These are phyloP conservation scores for Tiliacea aurago DNA, from an alignment of 2,888 invertebrate genomes.

Conservation along the genomic window DNA sequence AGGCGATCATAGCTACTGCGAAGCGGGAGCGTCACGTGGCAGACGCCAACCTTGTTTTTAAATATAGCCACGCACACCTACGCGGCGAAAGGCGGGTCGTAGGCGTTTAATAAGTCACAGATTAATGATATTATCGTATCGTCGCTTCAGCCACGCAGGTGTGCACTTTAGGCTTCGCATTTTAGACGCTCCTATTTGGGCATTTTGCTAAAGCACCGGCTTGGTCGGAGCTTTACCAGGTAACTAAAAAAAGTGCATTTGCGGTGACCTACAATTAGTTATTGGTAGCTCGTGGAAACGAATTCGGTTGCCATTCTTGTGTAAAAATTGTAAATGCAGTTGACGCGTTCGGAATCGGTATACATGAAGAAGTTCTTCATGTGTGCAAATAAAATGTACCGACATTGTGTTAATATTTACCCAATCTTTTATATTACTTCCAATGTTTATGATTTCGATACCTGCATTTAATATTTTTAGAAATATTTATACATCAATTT, in stretches of 20 bases:
- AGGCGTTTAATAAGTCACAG: conserved; percentile 23
- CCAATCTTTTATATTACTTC: neutral
- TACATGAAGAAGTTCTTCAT: neutral
- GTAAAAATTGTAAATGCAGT: no score
- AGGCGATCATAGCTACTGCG: neutral
- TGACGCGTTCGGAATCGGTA: neutral
- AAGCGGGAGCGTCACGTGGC: neutral
- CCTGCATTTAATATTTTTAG: neutral
- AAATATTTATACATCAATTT: neutral
- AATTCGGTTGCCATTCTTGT: neutral
- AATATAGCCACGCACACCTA: conserved; percentile 42
- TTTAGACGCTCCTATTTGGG: conserved; percentile 8
- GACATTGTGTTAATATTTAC: neutral
- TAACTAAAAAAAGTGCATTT: neutral
- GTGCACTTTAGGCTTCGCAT: conserved; percentile 17
- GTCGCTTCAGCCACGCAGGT: conserved; percentile 19
- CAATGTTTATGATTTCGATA: neutral
- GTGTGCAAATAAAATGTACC: neutral
- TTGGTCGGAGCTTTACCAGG: conserved; percentile 2
- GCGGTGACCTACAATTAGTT: neutral
- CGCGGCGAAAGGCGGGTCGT: neutral
- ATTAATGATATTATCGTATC: conserved; percentile 16
- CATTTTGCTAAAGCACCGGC: neutral
- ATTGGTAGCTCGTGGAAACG: neutral
- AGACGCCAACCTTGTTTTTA: conserved; percentile 38